These are phyloP conservation scores for Fregetta grallaria DNA, from an alignment of 2,113 vertebrate species.

Conservation along the genomic window DNA sequence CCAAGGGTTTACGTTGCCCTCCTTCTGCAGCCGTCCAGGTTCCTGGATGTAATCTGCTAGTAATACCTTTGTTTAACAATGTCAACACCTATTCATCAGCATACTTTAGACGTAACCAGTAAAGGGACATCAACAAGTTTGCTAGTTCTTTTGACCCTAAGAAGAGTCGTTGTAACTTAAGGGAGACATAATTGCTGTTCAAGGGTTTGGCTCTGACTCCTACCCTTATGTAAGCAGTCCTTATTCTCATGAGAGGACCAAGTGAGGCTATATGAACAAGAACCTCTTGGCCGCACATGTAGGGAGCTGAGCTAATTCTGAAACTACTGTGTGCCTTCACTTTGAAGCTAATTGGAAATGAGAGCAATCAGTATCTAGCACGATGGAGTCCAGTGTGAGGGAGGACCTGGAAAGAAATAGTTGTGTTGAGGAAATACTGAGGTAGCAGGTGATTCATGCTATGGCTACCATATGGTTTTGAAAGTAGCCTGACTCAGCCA, in stretches of 20 bases:
- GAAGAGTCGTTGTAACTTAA: neutral
- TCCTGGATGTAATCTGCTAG: conserved; percentile 77
- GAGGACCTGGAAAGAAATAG: neutral
- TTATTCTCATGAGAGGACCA: neutral
- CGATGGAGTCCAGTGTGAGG: neutral
- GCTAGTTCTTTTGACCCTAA: neutral
- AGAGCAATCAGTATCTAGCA: neutral
- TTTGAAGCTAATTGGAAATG: neutral
- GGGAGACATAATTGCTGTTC: neutral
- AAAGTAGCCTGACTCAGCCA: neutral
- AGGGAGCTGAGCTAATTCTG: neutral
- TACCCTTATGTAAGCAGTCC: neutral
- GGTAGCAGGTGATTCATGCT: neutral
- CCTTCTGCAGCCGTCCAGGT: conserved; percentile 63
- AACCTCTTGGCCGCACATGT: neutral
- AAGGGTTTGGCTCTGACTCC: neutral
- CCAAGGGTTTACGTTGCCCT: conserved; percentile 69
- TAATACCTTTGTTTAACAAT: conserved; percentile 82
- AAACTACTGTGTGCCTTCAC: neutral
- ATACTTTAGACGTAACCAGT: neutral
- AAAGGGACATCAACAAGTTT: neutral
- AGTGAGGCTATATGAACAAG: neutral
- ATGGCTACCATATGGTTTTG: neutral
- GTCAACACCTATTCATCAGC: conserved; percentile 80
- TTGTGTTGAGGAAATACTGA: neutral